A percentile compares a stretch with the other conserved stretches of the same genome.
Conservation (phyloP, 2,797 vertebrate genomes). For the Cottoperca gobio region DNA sequence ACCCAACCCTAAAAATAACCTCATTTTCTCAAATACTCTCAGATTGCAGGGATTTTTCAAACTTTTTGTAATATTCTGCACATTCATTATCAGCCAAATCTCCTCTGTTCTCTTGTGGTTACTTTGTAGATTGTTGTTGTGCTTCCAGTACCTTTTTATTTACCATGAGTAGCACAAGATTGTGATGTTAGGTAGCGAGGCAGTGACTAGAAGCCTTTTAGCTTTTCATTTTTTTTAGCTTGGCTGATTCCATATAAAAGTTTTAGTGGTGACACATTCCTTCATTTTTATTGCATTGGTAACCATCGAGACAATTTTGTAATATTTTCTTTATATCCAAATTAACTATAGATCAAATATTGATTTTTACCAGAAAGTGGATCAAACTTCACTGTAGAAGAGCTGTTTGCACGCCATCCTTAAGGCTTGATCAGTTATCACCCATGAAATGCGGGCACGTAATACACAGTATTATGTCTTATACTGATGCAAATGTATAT, state of each 20-base stretch:
- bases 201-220: slow-evolving; percentile 63
- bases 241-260: slow-evolving; percentile 67
- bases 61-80: slow-evolving; percentile 60
- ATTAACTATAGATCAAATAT: slow-evolving; percentile 57
- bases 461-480: slow-evolving; percentile 79
- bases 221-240: slow-evolving; percentile 55
- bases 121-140: slow-evolving; percentile 61
- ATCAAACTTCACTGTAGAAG: slow-evolving; percentile 62
- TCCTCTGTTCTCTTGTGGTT: slow-evolving; percentile 60
- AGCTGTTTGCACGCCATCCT: slow-evolving; percentile 74
- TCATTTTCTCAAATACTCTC: slow-evolving; percentile 53
- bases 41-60: slow-evolving; percentile 73
- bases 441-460: slow-evolving; percentile 71
- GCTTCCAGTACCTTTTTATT: slow-evolving; percentile 56
- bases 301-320: slow-evolving; percentile 43
- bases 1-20: slow-evolving; percentile 57
- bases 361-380: slow-evolving; percentile 59
- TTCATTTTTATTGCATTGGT: slow-evolving; percentile 56
- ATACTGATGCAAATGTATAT: slow-evolving; percentile 83
- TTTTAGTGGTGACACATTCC: slow-evolving; percentile 79
- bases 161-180: slow-evolving; percentile 63
- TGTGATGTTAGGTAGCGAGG: slow-evolving; percentile 69
- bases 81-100: slow-evolving; percentile 64
- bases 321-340: slow-evolving; percentile 47
- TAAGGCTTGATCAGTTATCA: slow-evolving; percentile 62